A percentile compares a stretch with the other conserved stretches of the same genome.
These are phyloP conservation scores for Pantelozetes paolii DNA, from an alignment of 2,888 invertebrate genomes.

Conservation along the genomic window DNA sequence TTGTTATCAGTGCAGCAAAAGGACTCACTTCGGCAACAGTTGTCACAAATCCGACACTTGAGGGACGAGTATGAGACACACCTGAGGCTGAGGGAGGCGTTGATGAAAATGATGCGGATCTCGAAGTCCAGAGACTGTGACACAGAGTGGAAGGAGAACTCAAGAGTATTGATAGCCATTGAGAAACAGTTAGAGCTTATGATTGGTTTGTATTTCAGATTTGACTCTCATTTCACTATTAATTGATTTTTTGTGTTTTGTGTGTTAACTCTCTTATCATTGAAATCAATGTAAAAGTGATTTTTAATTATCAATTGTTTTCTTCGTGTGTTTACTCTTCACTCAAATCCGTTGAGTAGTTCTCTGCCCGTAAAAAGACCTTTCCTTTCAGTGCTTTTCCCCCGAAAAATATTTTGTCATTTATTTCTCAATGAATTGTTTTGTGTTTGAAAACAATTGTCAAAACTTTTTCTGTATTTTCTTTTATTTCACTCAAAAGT, in stretches of 20 bases:
- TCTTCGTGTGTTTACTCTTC: no score
- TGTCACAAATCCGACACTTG: constrained; percentile 29
- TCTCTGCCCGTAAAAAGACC: no score
- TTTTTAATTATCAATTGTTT: no score
- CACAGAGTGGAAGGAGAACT: constrained; percentile 38
- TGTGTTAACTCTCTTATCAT: neutral
- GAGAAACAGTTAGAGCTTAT: constrained; percentile 37
- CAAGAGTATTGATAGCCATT: constrained; percentile 17
- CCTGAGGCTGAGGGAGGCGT: constrained; percentile 32
- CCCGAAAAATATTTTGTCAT: no score
- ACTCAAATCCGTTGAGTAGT: no score
- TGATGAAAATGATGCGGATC: constrained; percentile 35
- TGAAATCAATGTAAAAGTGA: no score
- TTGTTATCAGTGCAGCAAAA: constrained; percentile 1
- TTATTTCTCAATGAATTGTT: no score
- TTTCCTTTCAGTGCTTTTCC: no score
- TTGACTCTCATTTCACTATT: neutral
- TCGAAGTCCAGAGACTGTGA: constrained; percentile 37
- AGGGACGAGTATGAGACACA: constrained; percentile 39
- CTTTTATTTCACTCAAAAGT: neutral
- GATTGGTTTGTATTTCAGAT: constrained; percentile 26
- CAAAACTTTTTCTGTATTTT: neutral
- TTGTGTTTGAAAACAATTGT: neutral
- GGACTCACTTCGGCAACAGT: constrained; percentile 33
- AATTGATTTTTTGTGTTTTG: neutral